Evolutionary conservation across 1,140 invertebrate genomes (phyloP).

Genomic region (Bactericera cockerelli): DNA sequence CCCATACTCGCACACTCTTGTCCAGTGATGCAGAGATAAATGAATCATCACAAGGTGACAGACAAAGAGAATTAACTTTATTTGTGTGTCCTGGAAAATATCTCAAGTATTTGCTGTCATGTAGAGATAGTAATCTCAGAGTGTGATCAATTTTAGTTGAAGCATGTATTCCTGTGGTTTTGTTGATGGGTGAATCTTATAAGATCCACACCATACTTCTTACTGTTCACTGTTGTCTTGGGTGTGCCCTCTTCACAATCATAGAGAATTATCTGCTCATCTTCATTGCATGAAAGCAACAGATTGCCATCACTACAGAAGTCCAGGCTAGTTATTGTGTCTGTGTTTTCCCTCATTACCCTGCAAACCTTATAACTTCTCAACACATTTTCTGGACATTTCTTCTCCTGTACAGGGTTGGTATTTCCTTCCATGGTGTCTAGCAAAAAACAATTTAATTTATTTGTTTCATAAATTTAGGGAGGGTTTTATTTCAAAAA

Average conservation of each 20-base stretch:
- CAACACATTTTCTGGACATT: slow-evolving; percentile 84
- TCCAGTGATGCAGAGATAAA: slow-evolving; percentile 95
- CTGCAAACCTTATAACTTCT: slow-evolving; percentile 89
- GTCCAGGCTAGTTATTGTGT: slow-evolving; percentile 94
- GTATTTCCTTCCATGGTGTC: no score
- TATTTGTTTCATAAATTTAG: no score
- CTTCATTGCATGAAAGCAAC: slow-evolving; percentile 94
- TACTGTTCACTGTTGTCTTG: slow-evolving; percentile 90
- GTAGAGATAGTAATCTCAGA: slow-evolving; percentile 89
- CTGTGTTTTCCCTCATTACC: slow-evolving; percentile 92
- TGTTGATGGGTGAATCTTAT: slow-evolving; percentile 96
- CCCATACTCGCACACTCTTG: slow-evolving; percentile 95
- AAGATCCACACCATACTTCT: slow-evolving; percentile 98
- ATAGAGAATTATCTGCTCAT: slow-evolving; percentile 99
- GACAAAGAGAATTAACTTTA: slow-evolving; percentile 90
- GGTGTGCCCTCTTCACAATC: slow-evolving; percentile 96
- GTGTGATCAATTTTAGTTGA: slow-evolving; percentile 99
- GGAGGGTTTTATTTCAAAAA: no score
- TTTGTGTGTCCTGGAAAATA: slow-evolving; percentile 90
- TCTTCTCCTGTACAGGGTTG: slow-evolving; percentile 59
- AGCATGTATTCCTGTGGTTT: slow-evolving; percentile 95
- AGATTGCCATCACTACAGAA: slow-evolving; percentile 91
- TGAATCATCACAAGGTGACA: slow-evolving; percentile 95
- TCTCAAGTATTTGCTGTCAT: slow-evolving; percentile 98
- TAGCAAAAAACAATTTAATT: no score